Evolutionary conservation across 2,797 vertebrate genomes (phyloP).

Genomic region (Betta splendens): DNA sequence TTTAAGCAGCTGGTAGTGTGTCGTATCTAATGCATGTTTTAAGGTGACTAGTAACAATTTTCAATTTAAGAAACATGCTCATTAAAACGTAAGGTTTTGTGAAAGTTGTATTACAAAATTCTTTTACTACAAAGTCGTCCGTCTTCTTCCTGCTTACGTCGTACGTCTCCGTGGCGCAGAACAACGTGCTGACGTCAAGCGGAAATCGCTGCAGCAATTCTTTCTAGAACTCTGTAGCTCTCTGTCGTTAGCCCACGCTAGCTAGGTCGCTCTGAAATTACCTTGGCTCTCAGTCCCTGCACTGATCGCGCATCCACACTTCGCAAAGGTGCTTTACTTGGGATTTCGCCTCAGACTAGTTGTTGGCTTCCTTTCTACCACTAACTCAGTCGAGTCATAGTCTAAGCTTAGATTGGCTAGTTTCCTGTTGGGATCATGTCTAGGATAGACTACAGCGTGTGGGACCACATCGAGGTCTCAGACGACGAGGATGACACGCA

Average conservation of each 20-base stretch:
- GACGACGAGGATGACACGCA: conserved; percentile 97
- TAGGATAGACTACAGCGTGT: conserved; percentile 96
- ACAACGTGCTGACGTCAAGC: conserved; percentile 46
- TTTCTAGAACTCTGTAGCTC: conserved; percentile 73
- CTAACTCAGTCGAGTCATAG: conserved; percentile 34
- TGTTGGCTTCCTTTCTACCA: conserved; percentile 24
- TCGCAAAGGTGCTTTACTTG: not conserved
- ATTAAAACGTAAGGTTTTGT: too few species aligned
- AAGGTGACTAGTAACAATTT: too few species aligned
- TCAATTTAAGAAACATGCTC: too few species aligned
- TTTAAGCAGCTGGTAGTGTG: too few species aligned
- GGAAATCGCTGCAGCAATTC: conserved; percentile 64
- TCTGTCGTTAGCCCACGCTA: conserved; percentile 22
- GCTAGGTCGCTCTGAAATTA: not conserved
- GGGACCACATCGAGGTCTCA: conserved; percentile 97
- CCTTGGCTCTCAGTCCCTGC: not conserved
- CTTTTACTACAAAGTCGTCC: too few species aligned
- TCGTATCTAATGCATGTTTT: too few species aligned
- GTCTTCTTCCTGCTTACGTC: not conserved
- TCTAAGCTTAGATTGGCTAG: conserved; percentile 53
- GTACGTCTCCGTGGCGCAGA: not conserved
- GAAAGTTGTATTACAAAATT: too few species aligned
- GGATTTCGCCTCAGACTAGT: not conserved
- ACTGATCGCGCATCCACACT: not conserved
- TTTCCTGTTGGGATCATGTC: conserved; percentile 70